A percentile compares a stretch with the other conserved stretches of the same genome.
phyloP scores from a whole-genome alignment of 2,888 invertebrate genomes.

The Leptinotarsa peninsularis region DNA sequence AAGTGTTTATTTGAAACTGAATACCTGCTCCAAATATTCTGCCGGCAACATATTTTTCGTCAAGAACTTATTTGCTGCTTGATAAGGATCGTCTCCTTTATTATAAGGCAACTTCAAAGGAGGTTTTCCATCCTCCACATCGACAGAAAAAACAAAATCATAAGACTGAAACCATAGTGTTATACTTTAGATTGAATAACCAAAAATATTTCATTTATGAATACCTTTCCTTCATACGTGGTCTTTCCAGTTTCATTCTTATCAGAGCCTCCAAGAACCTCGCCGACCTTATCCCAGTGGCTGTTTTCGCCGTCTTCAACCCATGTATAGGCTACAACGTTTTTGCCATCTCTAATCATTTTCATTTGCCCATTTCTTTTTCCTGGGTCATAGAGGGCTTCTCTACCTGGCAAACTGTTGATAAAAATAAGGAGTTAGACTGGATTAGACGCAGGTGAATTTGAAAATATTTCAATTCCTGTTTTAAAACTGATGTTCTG shows the following conservation, averaged over 20 bases:
- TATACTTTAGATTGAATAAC: constrained; percentile 1
- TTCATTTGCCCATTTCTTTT: constrained; percentile 85
- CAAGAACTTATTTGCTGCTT: constrained; percentile 90
- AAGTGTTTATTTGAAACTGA: not conserved
- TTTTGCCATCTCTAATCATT: constrained; percentile 81
- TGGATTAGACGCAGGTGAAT: too few relatives aligned
- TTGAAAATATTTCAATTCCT: too few relatives aligned
- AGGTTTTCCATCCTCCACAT: constrained; percentile 90
- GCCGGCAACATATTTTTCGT: constrained; percentile 86
- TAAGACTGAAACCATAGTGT: constrained; percentile 73
- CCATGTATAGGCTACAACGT: constrained; percentile 86
- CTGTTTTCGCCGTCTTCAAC: constrained; percentile 70
- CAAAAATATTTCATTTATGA: constrained; percentile 9
- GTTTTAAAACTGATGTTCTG: too few relatives aligned
- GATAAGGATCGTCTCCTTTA: constrained; percentile 90
- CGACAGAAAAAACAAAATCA: constrained; percentile 96
- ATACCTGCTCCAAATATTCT: constrained; percentile 82
- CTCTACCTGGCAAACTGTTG: constrained; percentile 82
- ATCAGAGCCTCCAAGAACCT: constrained; percentile 83
- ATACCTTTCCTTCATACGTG: constrained; percentile 83
- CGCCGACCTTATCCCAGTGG: constrained; percentile 88
- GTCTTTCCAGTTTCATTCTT: constrained; percentile 79
- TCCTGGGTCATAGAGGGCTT: constrained; percentile 82
- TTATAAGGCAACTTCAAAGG: constrained; percentile 93
- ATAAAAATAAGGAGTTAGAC: not conserved